Percentiles rank a stretch among this genome's conserved stretches.
Conservation (phyloP, 2,797 vertebrate species). For the Silurus lanzhouensis region DNA sequence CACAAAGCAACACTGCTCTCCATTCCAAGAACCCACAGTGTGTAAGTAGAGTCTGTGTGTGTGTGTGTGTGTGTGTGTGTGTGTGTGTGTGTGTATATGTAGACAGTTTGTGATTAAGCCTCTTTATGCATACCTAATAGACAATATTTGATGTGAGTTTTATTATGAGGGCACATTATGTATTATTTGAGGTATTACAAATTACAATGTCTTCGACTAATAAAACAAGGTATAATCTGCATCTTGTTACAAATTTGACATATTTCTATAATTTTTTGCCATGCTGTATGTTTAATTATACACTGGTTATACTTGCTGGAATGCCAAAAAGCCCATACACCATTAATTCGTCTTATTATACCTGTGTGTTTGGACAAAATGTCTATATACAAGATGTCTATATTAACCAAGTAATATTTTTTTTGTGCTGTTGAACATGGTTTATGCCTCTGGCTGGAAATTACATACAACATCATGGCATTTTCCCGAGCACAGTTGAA, state of each 20-base stretch:
- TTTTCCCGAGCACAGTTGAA: constrained; percentile 3
- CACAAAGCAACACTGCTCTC: constrained; percentile 56
- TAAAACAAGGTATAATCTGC: neutral
- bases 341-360: no score
- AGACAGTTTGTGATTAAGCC: neutral
- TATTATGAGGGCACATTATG: neutral
- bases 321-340: no score
- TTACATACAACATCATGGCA: neutral
- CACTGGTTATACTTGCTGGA: no score
- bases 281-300: no score
- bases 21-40: constrained; percentile 50
- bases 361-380: no score
- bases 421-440: neutral
- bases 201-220: neutral
- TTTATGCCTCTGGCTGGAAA: constrained; percentile 9
- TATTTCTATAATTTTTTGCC: neutral
- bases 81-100: constrained; percentile 3
- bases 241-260: neutral
- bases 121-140: neutral
- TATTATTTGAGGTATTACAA: neutral
- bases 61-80: constrained; percentile 29
- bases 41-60: constrained; percentile 34
- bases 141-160: neutral
- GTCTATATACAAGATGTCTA: neutral
- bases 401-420: neutral